Evolutionary conservation across 1,140 invertebrate species (phyloP), one percentile per base, ranked within the genome.

Genomic region (Heliconius congener): DNA sequence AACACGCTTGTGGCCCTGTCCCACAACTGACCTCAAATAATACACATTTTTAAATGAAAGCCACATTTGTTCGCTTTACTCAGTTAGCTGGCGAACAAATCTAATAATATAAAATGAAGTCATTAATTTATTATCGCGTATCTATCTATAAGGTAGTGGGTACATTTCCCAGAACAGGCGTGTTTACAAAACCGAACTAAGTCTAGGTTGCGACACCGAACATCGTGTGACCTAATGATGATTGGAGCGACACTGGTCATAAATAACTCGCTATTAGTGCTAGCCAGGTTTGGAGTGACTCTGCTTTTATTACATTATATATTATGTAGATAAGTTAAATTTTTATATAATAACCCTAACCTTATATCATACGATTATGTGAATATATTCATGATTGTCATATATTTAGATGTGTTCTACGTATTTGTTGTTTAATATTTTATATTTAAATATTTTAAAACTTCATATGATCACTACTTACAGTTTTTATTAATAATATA

Each of bases 141-240:
- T 60, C n/a, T 13, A 46, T 13, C 42, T 46, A 16, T 46, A 46
- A 6, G 42, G 13, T 46, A 46, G n/a, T 27, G 27, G 2, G n/a
- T 23, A 66, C 11, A 13, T 30, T 66, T 66, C 60, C 60, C 60
- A 66, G 60, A 66, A 66, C 11, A 23, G 27, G 9, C 60, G 27
- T 66, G 23, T 66, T 66, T 66, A 66, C 60, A 66, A 13, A 30
- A 66, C 23, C 23, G 3, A 66, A 66, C 60, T 27, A 27, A 66
- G 60, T 66, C 60, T 66, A 66, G 60, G 60, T 66, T 23, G 23
- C 60, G 60, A 27, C 57, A 66, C 23, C 57, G 57, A 30, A 66
- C 60, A 30, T 66, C 60, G 60, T 13, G 60, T 66, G 60, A 66
- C 27, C 60, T 27, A 66, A 66, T 66, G 60, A 3, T 66, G 60